Conservation (phyloP, 2,888 invertebrate species). For the Trisateles emortualis region DNA sequence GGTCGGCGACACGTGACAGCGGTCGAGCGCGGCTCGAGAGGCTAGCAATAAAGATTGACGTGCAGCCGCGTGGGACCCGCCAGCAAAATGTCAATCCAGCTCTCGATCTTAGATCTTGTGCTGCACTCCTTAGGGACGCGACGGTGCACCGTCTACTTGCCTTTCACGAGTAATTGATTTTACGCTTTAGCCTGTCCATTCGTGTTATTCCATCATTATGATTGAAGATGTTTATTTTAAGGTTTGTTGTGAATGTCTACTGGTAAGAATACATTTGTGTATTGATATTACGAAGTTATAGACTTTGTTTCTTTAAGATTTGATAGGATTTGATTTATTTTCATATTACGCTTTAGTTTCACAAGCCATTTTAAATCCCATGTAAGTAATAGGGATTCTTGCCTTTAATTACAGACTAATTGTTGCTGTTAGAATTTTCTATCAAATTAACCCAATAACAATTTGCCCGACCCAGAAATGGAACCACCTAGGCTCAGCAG, state of each 20-base stretch:
- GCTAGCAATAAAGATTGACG: conserved; percentile 80
- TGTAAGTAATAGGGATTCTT: no score
- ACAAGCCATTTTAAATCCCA: no score
- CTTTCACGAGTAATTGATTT: conserved; percentile 41
- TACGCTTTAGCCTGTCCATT: conserved; percentile 6
- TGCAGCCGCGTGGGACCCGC: conserved; percentile 60
- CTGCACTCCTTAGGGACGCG: conserved; percentile 56
- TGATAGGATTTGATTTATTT: no score
- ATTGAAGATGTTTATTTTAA: neutral
- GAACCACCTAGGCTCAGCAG: no score
- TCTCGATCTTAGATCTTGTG: conserved; percentile 74
- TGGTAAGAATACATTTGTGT: neutral
- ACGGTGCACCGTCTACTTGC: conserved; percentile 50
- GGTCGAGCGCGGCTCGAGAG: conserved; percentile 46
- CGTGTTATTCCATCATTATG: no score
- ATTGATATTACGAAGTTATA: no score
- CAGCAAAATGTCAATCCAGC: conserved; percentile 78
- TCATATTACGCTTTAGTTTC: no score
- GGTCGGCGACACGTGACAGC: conserved; percentile 58
- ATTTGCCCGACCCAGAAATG: no score
- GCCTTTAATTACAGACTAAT: no score
- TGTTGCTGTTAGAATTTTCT: no score
- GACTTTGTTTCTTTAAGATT: no score
- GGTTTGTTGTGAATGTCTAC: neutral
- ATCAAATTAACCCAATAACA: no score